phyloP scores from a whole-genome alignment of 1,140 invertebrate genomes.

The Parasteatoda tepidariorum region DNA sequence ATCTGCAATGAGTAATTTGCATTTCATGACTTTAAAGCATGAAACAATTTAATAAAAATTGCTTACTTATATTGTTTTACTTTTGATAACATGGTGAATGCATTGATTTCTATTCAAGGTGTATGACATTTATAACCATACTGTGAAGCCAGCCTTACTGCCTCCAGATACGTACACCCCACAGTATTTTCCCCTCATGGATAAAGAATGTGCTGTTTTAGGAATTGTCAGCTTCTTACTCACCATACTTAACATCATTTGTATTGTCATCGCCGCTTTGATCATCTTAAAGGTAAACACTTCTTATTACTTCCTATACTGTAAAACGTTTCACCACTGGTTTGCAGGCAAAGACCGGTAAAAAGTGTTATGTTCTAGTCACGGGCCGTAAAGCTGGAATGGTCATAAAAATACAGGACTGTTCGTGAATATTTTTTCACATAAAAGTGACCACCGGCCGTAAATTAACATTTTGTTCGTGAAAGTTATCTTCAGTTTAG shows the following conservation, averaged over 20 bases:
- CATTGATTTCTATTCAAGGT: slow-evolving; percentile 71
- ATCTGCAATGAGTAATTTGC: too few relatives aligned
- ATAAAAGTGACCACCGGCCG: too few relatives aligned
- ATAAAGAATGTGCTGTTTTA: slow-evolving; percentile 81
- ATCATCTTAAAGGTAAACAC: slow-evolving; percentile 79
- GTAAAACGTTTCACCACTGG: too few relatives aligned
- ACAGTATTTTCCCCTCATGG: slow-evolving; percentile 78
- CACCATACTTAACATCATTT: slow-evolving; percentile 84
- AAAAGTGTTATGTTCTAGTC: too few relatives aligned
- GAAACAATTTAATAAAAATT: too few relatives aligned
- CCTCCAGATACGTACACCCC: slow-evolving; percentile 67
- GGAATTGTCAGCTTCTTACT: slow-evolving; percentile 83
- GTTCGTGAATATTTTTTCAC: neutral
- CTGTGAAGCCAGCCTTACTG: slow-evolving; percentile 54
- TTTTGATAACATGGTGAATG: neutral
- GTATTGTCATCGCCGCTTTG: slow-evolving; percentile 85
- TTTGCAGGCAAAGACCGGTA: too few relatives aligned
- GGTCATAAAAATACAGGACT: neutral
- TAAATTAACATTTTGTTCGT: too few relatives aligned
- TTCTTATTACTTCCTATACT: neutral
- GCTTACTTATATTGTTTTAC: too few relatives aligned
- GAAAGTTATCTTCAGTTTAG: too few relatives aligned
- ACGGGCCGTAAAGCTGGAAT: too few relatives aligned
- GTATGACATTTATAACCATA: slow-evolving; percentile 51
- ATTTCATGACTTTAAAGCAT: too few relatives aligned